Evolutionary conservation across 2,888 invertebrate genomes (phyloP).

Genomic region (Melanargia galathea): DNA sequence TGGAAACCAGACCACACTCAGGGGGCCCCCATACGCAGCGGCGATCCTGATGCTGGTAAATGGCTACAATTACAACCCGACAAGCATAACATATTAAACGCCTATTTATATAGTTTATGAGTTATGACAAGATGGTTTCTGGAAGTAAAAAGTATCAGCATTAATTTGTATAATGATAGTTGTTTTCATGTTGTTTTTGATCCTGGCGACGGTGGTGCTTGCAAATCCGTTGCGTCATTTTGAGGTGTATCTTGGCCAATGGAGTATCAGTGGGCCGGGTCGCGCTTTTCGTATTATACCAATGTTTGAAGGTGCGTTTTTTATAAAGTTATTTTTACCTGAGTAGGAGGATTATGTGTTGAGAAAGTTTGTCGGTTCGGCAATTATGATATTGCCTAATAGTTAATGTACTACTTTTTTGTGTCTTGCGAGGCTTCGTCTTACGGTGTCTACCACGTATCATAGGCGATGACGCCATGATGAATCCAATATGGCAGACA

Average conservation of each 20-base stretch:
- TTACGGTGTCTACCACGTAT: too few relatives aligned
- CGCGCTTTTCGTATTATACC: constrained; percentile 72
- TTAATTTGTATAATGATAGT: constrained; percentile 47
- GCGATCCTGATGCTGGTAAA: too few relatives aligned
- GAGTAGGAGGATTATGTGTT: neutral
- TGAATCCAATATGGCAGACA: neutral
- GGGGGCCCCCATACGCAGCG: too few relatives aligned
- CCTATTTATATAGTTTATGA: too few relatives aligned
- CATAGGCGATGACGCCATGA: neutral
- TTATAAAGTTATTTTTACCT: neutral
- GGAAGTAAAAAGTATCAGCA: neutral
- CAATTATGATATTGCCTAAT: too few relatives aligned
- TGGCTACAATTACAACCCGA: too few relatives aligned
- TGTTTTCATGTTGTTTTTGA: constrained; percentile 58
- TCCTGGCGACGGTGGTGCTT: constrained; percentile 52
- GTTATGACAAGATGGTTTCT: too few relatives aligned
- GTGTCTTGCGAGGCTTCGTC: too few relatives aligned
- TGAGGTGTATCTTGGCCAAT: constrained; percentile 74
- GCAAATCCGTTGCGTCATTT: constrained; percentile 74
- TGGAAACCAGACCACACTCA: too few relatives aligned
- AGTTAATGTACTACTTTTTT: too few relatives aligned
- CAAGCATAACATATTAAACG: too few relatives aligned
- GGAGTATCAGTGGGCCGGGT: constrained; percentile 76
- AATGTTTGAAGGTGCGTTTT: constrained; percentile 44
- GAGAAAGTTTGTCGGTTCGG: neutral